Percentiles rank a stretch among this genome's conserved stretches.
phyloP scores from a whole-genome alignment of 2,797 vertebrate species.

The Tokudaia muenninki region DNA sequence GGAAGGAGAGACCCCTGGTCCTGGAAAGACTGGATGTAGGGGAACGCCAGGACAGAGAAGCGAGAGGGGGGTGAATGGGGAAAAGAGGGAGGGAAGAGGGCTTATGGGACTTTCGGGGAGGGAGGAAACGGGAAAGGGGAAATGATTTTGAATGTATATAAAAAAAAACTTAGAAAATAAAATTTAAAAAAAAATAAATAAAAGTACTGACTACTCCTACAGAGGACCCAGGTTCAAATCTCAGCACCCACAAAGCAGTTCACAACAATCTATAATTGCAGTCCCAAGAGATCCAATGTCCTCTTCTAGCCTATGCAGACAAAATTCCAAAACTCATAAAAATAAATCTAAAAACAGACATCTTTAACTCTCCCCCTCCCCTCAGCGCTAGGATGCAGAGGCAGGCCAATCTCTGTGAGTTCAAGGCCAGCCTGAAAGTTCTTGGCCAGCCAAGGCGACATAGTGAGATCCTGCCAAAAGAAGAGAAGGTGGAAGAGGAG shows the following conservation, averaged over 20 bases:
- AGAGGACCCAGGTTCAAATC: background rate
- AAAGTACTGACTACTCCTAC: background rate
- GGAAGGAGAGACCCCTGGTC: too few relatives aligned
- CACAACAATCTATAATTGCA: background rate
- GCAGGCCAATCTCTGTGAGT: background rate
- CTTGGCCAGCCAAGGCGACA: background rate
- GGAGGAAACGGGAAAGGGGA: too few relatives aligned
- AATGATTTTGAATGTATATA: too few relatives aligned
- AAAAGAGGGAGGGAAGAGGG: too few relatives aligned
- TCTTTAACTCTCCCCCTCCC: background rate
- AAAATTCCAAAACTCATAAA: background rate
- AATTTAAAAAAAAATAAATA: too few relatives aligned
- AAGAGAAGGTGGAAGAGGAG: background rate
- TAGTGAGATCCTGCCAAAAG: background rate
- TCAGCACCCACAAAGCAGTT: background rate
- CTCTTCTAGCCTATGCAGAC: background rate
- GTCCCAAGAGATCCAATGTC: background rate
- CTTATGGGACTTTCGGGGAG: too few relatives aligned
- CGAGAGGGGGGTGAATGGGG: too few relatives aligned
- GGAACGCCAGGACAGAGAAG: too few relatives aligned
- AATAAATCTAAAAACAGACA: background rate
- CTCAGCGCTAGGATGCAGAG: background rate
- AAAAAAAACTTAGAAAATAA: too few relatives aligned
- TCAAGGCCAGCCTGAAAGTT: background rate
- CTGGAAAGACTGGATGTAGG: too few relatives aligned